Percentiles rank a stretch among this genome's conserved stretches.
These are phyloP conservation scores for Otis tarda DNA, from an alignment of 2,113 vertebrate genomes.

Conservation along the genomic window DNA sequence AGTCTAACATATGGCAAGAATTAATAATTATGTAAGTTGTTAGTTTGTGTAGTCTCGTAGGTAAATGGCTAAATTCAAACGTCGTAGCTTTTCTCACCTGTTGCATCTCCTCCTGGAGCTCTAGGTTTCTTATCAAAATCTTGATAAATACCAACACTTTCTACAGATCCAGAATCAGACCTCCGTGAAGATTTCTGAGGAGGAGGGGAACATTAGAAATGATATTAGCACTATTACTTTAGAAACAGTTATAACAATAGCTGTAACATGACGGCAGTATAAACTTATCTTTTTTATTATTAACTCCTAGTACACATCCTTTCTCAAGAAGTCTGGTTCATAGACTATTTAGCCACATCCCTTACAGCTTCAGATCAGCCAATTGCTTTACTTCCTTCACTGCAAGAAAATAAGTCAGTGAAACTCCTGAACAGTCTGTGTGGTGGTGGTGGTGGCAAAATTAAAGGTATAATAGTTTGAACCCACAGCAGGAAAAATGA, in stretches of 20 bases:
- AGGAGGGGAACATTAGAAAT: background rate
- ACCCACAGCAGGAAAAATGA: background rate
- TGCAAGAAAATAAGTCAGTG: background rate
- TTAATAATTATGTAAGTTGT: background rate
- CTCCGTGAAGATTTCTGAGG: constrained; percentile 84
- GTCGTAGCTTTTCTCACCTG: constrained; percentile 45
- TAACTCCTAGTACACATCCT: background rate
- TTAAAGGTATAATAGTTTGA: background rate
- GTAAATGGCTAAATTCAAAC: background rate
- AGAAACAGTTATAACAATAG: background rate
- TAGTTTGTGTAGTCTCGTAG: background rate
- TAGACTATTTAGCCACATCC: background rate
- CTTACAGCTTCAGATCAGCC: background rate
- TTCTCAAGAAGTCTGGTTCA: background rate
- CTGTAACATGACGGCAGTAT: background rate
- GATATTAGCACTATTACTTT: background rate
- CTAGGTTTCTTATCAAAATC: constrained; percentile 82
- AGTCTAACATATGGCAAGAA: background rate
- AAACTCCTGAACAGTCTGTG: background rate
- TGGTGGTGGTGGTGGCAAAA: background rate
- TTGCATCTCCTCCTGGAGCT: constrained; percentile 64
- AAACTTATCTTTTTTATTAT: background rate
- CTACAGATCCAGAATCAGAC: constrained; percentile 81
- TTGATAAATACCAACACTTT: constrained; percentile 89
- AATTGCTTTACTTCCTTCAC: background rate